phyloP scores from a whole-genome alignment of 2,113 vertebrate species.

The Solea solea region DNA sequence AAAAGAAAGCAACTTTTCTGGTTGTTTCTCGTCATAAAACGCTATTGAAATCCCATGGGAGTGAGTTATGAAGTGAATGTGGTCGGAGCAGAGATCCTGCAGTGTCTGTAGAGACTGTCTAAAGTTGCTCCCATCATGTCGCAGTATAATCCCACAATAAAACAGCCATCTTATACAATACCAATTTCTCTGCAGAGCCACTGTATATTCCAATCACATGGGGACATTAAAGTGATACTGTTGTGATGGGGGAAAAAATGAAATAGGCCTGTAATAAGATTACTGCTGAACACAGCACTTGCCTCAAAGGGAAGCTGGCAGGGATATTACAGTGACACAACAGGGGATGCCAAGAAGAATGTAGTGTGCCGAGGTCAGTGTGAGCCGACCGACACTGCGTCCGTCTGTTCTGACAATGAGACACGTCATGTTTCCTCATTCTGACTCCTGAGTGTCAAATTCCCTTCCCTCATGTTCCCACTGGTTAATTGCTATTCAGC shows the following conservation, averaged over 20 bases:
- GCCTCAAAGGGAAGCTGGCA: constrained; percentile 29
- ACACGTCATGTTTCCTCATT: constrained; percentile 14
- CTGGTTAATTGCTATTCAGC: constrained; percentile 73
- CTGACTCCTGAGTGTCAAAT: constrained; percentile 3
- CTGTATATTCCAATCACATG: constrained; percentile 29
- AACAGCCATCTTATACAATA: constrained; percentile 8
- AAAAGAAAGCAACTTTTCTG: background rate
- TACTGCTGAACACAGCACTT: constrained; percentile 47
- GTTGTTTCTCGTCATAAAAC: background rate
- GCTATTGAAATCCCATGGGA: background rate
- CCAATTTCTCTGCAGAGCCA: constrained; percentile 19
- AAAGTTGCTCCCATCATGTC: background rate
- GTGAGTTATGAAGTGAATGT: background rate
- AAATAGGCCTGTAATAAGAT: constrained; percentile 28
- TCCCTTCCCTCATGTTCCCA: constrained; percentile 18
- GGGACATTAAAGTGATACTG: constrained; percentile 38
- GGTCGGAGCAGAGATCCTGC: background rate
- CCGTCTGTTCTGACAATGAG: background rate
- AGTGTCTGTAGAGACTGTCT: background rate
- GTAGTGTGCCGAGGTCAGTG: constrained; percentile 34
- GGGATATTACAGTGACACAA: constrained; percentile 32
- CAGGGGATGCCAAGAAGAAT: constrained; percentile 34
- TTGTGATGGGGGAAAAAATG: constrained; percentile 31
- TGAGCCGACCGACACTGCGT: constrained; percentile 1
- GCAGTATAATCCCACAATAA: constrained; percentile 7